Base-by-base conservation (phyloP, 2,888 invertebrate genomes). In the Ceriagrion tenellum region DNA sequence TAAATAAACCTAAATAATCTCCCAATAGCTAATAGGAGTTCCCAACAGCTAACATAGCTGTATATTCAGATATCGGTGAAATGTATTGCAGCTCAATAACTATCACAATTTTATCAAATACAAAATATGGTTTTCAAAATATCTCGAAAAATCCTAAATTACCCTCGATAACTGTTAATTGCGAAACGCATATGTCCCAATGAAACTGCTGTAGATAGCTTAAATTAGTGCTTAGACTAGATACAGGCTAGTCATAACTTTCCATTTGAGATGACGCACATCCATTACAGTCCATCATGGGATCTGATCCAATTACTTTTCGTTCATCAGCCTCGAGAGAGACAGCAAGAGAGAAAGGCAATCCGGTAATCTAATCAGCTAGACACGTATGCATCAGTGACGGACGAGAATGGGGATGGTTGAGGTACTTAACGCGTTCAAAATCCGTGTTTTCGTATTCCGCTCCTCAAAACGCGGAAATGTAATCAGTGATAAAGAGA, bases 381-480 rank as follows among this genome's bases (percentile, higher is more conserved):
- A 35, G 26, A 81, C 35, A 35, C 81, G 35, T 35, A 81, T 81
- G 16, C 59, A 59, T 35, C 35, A 13, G 30, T 13, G 59, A 59
- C 16, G 35, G 81, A 35, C 16, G 35, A 18, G 35, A 18, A 69
- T 20, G 69, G 81, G 30, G 47, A 4, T n/a, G n/a, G n/a, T n/a
- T n/a, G n/a, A 47, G 47, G 81, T 69, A 69, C 81, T 35, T 16
- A 35, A 35, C 81, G 16, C 81, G 81, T 26, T 81, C 35, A 30
- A 59, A 59, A 35, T 35, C 81, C 81, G 81, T 81, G 81, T 81
- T 81, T 81, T 81, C 18, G 81, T 35, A 81, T 81, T 81, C 47
- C 26, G 30, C 35, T 3, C 81, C 30, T n/a, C 35, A 35, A 81
- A 81, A 81, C 16, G 81, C 35, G 81, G 81, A 1, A 13, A 2